Evolutionary conservation across 2,113 vertebrate genomes (phyloP).

Genomic region (Penelope pileata): DNA sequence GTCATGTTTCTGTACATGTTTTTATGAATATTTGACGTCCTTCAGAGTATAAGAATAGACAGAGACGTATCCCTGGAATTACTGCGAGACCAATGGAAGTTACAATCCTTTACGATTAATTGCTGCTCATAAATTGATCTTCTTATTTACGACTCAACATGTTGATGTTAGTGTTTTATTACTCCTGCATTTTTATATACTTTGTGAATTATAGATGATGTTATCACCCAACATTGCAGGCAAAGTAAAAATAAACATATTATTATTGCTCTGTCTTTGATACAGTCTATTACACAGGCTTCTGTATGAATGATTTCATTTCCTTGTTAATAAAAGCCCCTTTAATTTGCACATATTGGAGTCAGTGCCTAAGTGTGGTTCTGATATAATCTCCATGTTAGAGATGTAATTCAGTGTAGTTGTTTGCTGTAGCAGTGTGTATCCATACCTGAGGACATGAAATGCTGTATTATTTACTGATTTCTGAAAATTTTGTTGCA

Average conservation of each 20-base stretch:
- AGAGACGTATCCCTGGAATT: background rate
- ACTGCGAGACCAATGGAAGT: background rate
- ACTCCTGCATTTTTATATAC: slow-evolving; percentile 37
- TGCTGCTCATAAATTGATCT: slow-evolving; percentile 68
- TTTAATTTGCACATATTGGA: slow-evolving; percentile 61
- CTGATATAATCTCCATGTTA: slow-evolving; percentile 11
- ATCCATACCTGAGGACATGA: background rate
- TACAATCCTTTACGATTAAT: slow-evolving; percentile 52
- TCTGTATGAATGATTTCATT: slow-evolving; percentile 70
- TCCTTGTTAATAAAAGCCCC: slow-evolving; percentile 51
- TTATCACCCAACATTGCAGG: slow-evolving; percentile 19
- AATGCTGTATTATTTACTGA: slow-evolving; percentile 5
- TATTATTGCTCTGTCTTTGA: slow-evolving; percentile 55
- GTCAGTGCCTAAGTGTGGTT: slow-evolving; percentile 45
- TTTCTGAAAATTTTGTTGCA: background rate
- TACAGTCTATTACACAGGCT: slow-evolving; percentile 65
- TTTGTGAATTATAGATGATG: slow-evolving; percentile 58
- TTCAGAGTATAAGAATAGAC: background rate
- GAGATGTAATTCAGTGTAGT: slow-evolving; percentile 14
- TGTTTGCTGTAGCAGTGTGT: background rate
- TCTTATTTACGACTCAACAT: slow-evolving; percentile 60
- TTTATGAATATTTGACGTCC: slow-evolving; percentile 13
- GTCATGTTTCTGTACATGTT: background rate
- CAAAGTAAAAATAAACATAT: slow-evolving; percentile 55
- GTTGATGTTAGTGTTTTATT: slow-evolving; percentile 72